Conservation (phyloP, 2,113 vertebrate genomes). For the Psittacula cyanocephala region DNA sequence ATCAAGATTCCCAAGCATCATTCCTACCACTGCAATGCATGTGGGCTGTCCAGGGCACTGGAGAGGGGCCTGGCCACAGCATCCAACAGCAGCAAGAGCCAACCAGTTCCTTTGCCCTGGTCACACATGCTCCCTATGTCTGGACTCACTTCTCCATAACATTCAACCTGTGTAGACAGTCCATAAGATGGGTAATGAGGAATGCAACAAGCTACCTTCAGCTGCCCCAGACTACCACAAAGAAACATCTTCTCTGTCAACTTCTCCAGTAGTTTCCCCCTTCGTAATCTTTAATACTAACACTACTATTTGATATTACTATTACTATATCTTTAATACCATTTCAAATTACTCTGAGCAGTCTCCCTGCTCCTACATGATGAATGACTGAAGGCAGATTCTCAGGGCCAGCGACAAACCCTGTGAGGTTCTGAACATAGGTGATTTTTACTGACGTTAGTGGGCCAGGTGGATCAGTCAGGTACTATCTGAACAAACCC, state of each 20-base stretch:
- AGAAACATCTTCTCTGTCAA: not conserved
- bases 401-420: not conserved
- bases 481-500: not conserved
- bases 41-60: not conserved
- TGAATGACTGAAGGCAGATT: not conserved
- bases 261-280: not conserved
- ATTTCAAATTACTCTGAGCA: not conserved
- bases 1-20: not conserved
- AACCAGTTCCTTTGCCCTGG: not conserved
- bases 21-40: not conserved
- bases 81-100: not conserved
- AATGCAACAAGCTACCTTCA: not conserved
- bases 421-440: rapidly evolving
- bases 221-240: not conserved
- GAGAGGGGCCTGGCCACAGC: not conserved
- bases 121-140: not conserved
- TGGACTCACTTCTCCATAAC: not conserved
- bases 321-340: not conserved
- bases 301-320: not conserved
- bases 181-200: not conserved
- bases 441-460: not conserved
- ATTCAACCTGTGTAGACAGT: not conserved
- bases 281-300: not conserved
- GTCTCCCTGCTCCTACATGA: not conserved
- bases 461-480: not conserved